These are phyloP conservation scores for Scomber colias DNA, from an alignment of 2,113 vertebrate species.

Conservation along the genomic window DNA sequence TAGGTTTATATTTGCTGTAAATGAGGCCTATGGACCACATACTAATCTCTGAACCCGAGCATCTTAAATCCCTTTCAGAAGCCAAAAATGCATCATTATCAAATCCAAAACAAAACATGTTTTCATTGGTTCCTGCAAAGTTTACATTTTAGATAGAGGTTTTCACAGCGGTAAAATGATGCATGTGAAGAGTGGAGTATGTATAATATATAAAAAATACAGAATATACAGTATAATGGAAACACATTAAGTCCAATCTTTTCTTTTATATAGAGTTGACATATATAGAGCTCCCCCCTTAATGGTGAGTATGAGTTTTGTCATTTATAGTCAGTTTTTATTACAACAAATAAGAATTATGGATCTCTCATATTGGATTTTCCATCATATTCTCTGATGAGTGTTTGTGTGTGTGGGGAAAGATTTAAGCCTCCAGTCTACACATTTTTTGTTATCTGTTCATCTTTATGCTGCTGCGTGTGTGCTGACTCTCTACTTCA, in stretches of 20 bases:
- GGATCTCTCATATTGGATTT: no score
- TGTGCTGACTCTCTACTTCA: conserved; percentile 19
- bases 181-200: no score
- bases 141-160: no score
- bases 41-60: not conserved
- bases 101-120: no score
- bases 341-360: not conserved
- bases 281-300: no score
- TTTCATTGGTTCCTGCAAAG: no score
- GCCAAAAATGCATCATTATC: no score
- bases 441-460: conserved; percentile 9
- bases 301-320: not conserved
- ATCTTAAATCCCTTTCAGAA: not conserved
- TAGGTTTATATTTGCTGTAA: no score
- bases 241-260: no score
- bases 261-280: not conserved
- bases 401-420: not conserved
- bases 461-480: conserved; percentile 4
- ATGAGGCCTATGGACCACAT: not conserved
- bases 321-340: not conserved
- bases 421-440: not conserved
- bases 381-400: not conserved
- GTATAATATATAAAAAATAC: no score
- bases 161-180: no score
- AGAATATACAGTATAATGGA: no score